These are phyloP conservation scores for Lasaia peninsularis DNA, from an alignment of 1,140 invertebrate species.

Conservation along the genomic window DNA sequence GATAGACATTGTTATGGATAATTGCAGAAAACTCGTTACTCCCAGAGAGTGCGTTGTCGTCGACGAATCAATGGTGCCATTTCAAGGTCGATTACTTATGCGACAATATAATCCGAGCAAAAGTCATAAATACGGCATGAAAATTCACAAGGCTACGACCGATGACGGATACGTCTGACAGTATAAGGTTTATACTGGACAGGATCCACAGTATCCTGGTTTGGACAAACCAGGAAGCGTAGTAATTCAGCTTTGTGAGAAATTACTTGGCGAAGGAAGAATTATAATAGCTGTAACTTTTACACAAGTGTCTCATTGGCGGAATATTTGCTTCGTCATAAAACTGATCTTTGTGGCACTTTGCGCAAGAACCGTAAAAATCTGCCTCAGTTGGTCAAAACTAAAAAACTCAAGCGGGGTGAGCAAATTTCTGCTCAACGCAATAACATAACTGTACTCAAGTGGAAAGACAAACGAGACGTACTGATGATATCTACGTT, in stretches of 20 bases:
- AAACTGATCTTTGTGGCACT: constrained; percentile 20
- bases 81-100: constrained; percentile 16
- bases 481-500: constrained; percentile 29
- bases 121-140: constrained; percentile 21
- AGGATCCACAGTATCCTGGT: background rate
- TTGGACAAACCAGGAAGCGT: constrained; percentile 15
- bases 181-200: constrained; percentile 15
- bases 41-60: constrained; percentile 7
- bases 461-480: constrained; percentile 22
- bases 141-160: constrained; percentile 21
- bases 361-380: constrained; percentile 16
- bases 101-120: constrained; percentile 16
- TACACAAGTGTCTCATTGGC: constrained; percentile 23
- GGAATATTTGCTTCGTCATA: constrained; percentile 10
- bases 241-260: constrained; percentile 6
- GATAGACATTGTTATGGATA: constrained; percentile 15
- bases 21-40: constrained; percentile 15
- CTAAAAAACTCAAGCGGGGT: constrained; percentile 22
- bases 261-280: constrained; percentile 13
- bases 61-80: constrained; percentile 19
- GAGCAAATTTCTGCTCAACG: constrained; percentile 23
- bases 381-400: constrained; percentile 11
- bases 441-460: constrained; percentile 22
- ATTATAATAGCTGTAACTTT: constrained; percentile 16
- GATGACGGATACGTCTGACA: constrained; percentile 16